These are phyloP conservation scores for Pseudanteris insignis DNA, from an alignment of 2,888 invertebrate genomes.

Conservation along the genomic window DNA sequence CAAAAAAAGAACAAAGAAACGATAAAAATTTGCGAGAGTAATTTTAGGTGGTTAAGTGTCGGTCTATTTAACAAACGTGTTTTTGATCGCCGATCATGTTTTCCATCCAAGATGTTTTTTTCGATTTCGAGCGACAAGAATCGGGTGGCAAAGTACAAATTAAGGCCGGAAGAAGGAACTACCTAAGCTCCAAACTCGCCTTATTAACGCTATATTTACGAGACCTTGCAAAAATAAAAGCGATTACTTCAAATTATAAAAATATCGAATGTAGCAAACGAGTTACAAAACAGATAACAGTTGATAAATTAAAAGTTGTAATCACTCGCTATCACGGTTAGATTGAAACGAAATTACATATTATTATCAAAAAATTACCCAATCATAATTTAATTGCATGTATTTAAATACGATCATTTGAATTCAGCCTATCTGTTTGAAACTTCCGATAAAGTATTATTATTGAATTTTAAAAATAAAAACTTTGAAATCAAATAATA, in stretches of 20 bases:
- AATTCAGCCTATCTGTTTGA: slow-evolving; percentile 52
- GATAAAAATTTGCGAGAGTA: too few relatives aligned
- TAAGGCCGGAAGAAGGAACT: slow-evolving; percentile 46
- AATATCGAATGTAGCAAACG: slow-evolving; percentile 46
- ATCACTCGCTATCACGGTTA: slow-evolving; percentile 63
- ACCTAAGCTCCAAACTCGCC: slow-evolving; percentile 47
- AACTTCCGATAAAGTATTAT: too few relatives aligned
- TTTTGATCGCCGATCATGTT: too few relatives aligned
- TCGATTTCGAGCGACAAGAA: slow-evolving; percentile 38
- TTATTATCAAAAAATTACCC: slow-evolving; percentile 62
- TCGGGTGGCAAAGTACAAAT: slow-evolving; percentile 44
- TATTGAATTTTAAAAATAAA: too few relatives aligned
- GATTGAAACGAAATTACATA: slow-evolving; percentile 66
- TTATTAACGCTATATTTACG: slow-evolving; percentile 54
- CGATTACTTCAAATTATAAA: slow-evolving; percentile 53
- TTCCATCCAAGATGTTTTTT: slow-evolving; percentile 27
- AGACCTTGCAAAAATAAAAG: slow-evolving; percentile 45
- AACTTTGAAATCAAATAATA: too few relatives aligned
- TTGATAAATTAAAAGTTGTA: slow-evolving; percentile 44
- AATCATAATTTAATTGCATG: slow-evolving; percentile 65
- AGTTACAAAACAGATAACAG: slow-evolving; percentile 16
- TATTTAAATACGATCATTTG: slow-evolving; percentile 62
- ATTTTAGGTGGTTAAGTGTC: too few relatives aligned
- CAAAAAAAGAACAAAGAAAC: too few relatives aligned
- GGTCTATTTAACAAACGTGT: too few relatives aligned